Percentiles rank a stretch among this genome's conserved stretches.
Evolutionary conservation across 2,888 invertebrate species (phyloP).

Genomic region (Drosophila niveifrons): DNA sequence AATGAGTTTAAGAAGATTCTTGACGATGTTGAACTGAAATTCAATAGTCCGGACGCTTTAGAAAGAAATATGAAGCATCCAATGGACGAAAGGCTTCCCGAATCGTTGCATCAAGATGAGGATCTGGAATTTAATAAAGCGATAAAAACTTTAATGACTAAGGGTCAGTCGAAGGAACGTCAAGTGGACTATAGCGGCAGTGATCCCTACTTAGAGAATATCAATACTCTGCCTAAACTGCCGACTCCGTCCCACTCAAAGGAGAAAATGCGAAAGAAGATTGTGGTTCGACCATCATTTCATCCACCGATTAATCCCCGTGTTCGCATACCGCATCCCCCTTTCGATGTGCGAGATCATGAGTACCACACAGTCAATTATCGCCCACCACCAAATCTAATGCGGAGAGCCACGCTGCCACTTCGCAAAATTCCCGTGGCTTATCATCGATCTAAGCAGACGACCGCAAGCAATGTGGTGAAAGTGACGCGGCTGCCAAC

Average conservation of each 20-base stretch:
- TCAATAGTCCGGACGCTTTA: background rate
- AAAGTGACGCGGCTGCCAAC: constrained; percentile 22
- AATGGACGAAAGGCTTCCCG: background rate
- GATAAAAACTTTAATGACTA: constrained; percentile 13
- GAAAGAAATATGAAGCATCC: background rate
- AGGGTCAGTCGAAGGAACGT: background rate
- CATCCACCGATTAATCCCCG: constrained; percentile 69
- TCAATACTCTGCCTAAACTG: background rate
- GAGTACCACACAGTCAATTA: constrained; percentile 60
- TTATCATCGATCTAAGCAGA: constrained; percentile 20
- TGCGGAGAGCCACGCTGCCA: background rate
- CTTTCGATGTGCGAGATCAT: constrained; percentile 66
- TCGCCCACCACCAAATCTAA: constrained; percentile 23
- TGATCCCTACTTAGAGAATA: constrained; percentile 35
- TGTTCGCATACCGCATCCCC: constrained; percentile 61
- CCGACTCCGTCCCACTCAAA: background rate
- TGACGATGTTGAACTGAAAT: background rate
- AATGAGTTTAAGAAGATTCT: constrained; percentile 3
- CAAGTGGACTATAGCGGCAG: constrained; percentile 31
- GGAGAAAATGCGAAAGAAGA: background rate
- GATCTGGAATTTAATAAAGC: background rate
- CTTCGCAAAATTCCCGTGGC: background rate
- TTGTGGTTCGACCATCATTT: constrained; percentile 34
- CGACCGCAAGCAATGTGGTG: constrained; percentile 5
- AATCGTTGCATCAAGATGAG: background rate